Evolutionary conservation across 2,113 vertebrate species (phyloP).

Genomic region (Acanthisitta chloris): DNA sequence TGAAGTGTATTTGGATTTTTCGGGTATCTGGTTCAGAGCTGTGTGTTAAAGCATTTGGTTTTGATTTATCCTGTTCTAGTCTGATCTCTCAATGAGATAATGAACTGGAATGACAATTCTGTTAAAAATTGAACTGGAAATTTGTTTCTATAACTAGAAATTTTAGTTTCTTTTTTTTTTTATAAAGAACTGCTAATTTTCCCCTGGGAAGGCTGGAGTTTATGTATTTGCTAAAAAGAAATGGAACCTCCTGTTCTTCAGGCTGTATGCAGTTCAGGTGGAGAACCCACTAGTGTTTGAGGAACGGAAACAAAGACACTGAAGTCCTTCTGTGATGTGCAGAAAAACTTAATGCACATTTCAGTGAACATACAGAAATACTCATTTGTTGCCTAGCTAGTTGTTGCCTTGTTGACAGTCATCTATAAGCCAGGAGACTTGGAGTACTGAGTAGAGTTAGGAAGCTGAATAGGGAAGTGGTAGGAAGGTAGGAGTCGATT

Average conservation of each 20-base stretch:
- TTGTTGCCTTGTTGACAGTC: neutral
- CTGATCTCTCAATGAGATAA: neutral
- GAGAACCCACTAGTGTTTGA: neutral
- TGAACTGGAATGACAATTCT: neutral
- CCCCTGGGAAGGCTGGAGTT: neutral
- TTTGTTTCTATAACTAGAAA: too few relatives aligned
- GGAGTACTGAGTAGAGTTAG: neutral
- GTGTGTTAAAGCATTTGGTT: neutral
- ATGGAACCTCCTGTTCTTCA: neutral
- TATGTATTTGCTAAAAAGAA: neutral
- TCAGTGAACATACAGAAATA: neutral
- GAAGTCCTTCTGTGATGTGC: neutral
- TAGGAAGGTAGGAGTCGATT: neutral
- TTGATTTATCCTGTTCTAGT: neutral
- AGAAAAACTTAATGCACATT: neutral
- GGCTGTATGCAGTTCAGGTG: neutral
- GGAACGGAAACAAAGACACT: neutral
- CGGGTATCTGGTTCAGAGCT: neutral
- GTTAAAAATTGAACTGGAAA: neutral
- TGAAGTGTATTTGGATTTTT: neutral
- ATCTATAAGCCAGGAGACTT: neutral
- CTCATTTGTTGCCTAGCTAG: neutral
- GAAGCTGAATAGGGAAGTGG: neutral
- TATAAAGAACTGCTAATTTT: neutral
- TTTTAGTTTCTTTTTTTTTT: neutral